These are phyloP conservation scores for Clepsis dumicolana DNA, from an alignment of 2,888 invertebrate genomes.

Conservation along the genomic window DNA sequence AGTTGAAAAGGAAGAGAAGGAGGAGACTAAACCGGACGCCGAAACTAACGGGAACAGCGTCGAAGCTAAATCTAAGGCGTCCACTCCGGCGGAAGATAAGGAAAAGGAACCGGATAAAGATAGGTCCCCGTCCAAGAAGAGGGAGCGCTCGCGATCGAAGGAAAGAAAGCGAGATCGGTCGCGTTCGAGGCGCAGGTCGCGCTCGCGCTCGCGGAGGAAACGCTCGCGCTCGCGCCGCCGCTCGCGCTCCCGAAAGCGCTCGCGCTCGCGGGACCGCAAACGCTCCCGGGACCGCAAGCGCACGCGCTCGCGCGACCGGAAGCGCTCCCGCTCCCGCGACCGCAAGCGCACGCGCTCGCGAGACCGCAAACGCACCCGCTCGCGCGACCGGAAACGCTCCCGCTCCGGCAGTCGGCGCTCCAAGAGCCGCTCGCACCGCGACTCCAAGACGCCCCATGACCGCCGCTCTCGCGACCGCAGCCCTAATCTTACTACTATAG, in stretches of 20 bases:
- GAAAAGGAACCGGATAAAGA: constrained; percentile 61
- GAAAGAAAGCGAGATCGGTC: constrained; percentile 82
- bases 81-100: constrained; percentile 68
- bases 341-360: constrained; percentile 80
- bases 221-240: constrained; percentile 78
- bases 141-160: constrained; percentile 77
- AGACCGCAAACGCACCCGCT: constrained; percentile 75
- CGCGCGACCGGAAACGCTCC: constrained; percentile 79
- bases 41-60: constrained; percentile 69
- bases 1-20: constrained; percentile 61
- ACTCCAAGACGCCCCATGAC: constrained; percentile 75
- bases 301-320: constrained; percentile 83
- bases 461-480: constrained; percentile 73
- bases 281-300: constrained; percentile 84
- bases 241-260: constrained; percentile 74
- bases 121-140: constrained; percentile 73
- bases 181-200: constrained; percentile 87
- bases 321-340: constrained; percentile 78
- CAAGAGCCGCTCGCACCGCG: constrained; percentile 75
- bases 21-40: constrained; percentile 63
- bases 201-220: constrained; percentile 83
- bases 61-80: constrained; percentile 68
- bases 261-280: constrained; percentile 74
- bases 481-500: constrained; percentile 65
- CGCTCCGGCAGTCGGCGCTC: constrained; percentile 75